Base-by-base conservation (phyloP, 2,113 vertebrate genomes). In the Ovibos moschatus region DNA sequence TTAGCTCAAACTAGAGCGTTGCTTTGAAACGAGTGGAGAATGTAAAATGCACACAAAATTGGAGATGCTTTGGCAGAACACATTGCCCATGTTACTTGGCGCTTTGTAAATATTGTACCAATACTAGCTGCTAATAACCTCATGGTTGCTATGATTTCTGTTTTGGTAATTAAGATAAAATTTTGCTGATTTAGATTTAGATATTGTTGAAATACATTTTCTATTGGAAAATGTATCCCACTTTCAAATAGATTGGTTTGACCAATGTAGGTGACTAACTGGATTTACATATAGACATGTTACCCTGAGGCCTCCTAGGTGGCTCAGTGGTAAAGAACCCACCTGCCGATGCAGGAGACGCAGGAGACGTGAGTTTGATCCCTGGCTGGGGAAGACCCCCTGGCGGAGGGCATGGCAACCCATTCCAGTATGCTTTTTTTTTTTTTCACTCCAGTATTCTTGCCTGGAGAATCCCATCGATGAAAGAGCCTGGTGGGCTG, bases 151-250 rank as follows among this genome's bases (percentile, higher is more conserved):
- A 9, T 81, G 45, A 50, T 79, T 89, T n/a, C 82, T 82, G 43
- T 89, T 92, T 95, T 76, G 36, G 43, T 83, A 85, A 89, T 78
- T 89, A 91, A 91, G 85, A 79, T 89, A 67, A 95, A 50, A 62
- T 89, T 94, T 90, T 50, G 23, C 53, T 45, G 96, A 78, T 45
- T 88, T 91, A 27, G 85, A 50, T 91, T 15, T 86, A n/a, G 45
- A 84, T 53, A n/a, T 33, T 96, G 90, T 95, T 88, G 60, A 97
- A 83, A 87, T 17, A 17, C 15, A 0, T 50, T 40, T 67, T 81
- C 36, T 25, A 47, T 28, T 85, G n/a, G n/a, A 50, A 94, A 84
- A 67, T 89, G 27, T 87, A 71, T 71, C 21, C 43, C 40, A 71
- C 25, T 96, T 95, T 47, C 14, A 71, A 64, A 30, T 83, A 45